Evolutionary conservation across 2,113 vertebrate species (phyloP).

Genomic region (Gymnocephalus cernua): DNA sequence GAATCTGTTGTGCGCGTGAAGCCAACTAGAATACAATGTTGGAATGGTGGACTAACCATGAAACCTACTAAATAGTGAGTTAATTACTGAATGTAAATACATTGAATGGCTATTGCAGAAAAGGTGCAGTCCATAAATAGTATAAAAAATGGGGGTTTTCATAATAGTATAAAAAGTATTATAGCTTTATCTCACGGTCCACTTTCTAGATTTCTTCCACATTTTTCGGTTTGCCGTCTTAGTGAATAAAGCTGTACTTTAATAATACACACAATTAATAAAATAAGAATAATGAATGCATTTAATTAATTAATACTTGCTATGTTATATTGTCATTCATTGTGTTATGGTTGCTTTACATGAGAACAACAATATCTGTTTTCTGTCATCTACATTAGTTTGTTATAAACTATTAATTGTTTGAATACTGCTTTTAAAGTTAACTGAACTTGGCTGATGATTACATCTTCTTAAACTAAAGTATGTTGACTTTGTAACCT

Average conservation of each 20-base stretch:
- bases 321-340: not conserved
- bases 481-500: conserved; percentile 13
- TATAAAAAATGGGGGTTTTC: not conserved
- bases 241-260: not conserved
- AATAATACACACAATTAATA: not conserved
- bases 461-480: not conserved
- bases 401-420: not conserved
- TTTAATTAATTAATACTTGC: not conserved
- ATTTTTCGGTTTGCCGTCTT: no score
- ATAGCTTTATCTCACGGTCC: not conserved
- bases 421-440: no score
- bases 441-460: not conserved
- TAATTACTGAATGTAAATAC: no score
- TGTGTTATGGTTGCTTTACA: no score
- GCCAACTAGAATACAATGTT: not conserved
- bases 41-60: not conserved
- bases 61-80: not conserved
- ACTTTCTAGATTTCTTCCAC: no score
- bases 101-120: not conserved
- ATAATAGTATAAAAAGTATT: not conserved
- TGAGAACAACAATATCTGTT: not conserved
- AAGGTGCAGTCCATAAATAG: not conserved
- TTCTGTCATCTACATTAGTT: not conserved
- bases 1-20: not conserved
- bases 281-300: not conserved